Evolutionary conservation across 1,140 invertebrate genomes (phyloP), one percentile per base, ranked within the genome.

Genomic region (Ceratoteleas bidentatus): DNA sequence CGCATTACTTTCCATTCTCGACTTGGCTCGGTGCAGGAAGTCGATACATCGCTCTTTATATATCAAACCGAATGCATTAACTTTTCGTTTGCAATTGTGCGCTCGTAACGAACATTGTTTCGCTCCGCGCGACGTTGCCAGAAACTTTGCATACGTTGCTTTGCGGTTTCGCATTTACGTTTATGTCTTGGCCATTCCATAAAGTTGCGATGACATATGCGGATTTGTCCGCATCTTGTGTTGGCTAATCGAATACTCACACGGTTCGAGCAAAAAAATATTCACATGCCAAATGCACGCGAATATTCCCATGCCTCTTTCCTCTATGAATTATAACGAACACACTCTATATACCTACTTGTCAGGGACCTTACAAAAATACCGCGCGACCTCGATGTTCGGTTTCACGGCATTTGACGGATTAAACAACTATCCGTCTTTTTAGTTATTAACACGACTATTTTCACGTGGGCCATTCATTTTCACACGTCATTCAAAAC

Each of bases 291-390:
- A 24, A 24, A 24, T 24, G 24, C 24, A n/a, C n/a, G 40, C n/a
- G 40, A 43, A 43, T 43, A 43, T 43, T 43, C 40, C 49, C 70
- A 74, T 38, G 60, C 53, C 61, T 16, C 38, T 61, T 53, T 40
- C 32, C 49, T 15, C 6, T 2, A 15, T 13, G 38, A 9, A 40
- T 24, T 54, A 61, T 40, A 64, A 74, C 11, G 43, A 64, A 64
- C 34, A 8, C 33, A 74, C 14, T 64, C 70, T 14, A 66, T 43
- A 66, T 66, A 75, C 72, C 72, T 75, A 75, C 56, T 66, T 75
- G 66, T 75, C 61, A 60, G 4, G 40, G 47, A 45, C 45, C 24
- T 38, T 14, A 52, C 56, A n/a, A 36, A 43, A 72, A 62, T 54
- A 53, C 47, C 33, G 13, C 15, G 14, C 36, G 53, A 65, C 54